Evolutionary conservation across 2,888 invertebrate genomes (phyloP).

Genomic region (Cephonodes hylas): DNA sequence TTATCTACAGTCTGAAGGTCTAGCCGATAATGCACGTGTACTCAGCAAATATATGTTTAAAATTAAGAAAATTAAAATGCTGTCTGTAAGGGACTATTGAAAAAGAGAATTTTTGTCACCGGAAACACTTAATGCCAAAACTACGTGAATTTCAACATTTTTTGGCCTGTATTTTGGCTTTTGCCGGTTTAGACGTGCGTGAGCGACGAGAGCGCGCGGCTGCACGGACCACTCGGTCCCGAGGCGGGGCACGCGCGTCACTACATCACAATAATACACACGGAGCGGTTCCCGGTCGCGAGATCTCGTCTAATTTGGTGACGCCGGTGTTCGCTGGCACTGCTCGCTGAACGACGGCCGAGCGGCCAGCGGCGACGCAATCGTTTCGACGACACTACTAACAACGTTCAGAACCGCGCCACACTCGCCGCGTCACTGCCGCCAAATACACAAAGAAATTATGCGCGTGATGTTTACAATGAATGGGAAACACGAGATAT

Average conservation of each 20-base stretch:
- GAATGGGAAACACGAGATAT: constrained; percentile 27
- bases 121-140: constrained; percentile 17
- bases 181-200: constrained; percentile 42
- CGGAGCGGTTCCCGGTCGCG: constrained; percentile 26
- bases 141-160: neutral
- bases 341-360: constrained; percentile 31
- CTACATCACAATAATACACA: constrained; percentile 25
- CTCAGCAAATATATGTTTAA: constrained; percentile 9
- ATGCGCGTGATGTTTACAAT: constrained; percentile 41
- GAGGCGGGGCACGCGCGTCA: constrained; percentile 71
- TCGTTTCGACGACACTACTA: constrained; percentile 41
- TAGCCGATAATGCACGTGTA: constrained; percentile 24
- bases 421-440: constrained; percentile 42
- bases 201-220: constrained; percentile 46
- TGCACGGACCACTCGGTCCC: constrained; percentile 35
- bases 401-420: constrained; percentile 17
- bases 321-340: constrained; percentile 49
- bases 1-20: constrained; percentile 50
- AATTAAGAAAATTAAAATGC: neutral
- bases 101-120: constrained; percentile 3
- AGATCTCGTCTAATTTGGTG: constrained; percentile 76
- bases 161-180: constrained; percentile 44
- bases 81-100: neutral
- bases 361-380: constrained; percentile 38
- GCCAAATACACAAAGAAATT: constrained; percentile 36